Evolutionary conservation across 2,113 vertebrate species (phyloP).

Genomic region (Potamarius usumacintae): DNA sequence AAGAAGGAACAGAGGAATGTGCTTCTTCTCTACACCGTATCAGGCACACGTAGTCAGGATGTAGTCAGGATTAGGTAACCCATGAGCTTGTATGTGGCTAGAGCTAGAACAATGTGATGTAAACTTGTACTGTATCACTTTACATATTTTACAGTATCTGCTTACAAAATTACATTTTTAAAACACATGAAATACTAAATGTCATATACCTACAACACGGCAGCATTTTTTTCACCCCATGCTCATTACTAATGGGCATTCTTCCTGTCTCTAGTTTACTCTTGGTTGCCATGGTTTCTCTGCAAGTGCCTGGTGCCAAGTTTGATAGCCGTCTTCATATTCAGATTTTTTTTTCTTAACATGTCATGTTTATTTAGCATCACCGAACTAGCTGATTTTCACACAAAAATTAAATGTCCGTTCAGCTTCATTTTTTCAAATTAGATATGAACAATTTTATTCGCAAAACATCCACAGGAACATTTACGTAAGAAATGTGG

Average conservation of each 20-base stretch:
- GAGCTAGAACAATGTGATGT: neutral
- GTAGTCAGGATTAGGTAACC: neutral
- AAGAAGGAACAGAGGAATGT: slow-evolving; percentile 8
- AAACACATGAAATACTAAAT: neutral
- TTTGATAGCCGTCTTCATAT: neutral
- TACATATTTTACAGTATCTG: neutral
- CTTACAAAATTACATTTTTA: neutral
- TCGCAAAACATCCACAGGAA: neutral
- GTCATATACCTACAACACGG: neutral
- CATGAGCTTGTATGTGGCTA: neutral
- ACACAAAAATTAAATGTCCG: neutral
- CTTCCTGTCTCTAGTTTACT: neutral
- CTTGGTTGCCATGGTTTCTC: neutral
- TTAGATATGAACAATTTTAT: neutral
- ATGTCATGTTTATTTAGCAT: neutral
- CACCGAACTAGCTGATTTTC: neutral
- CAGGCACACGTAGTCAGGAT: slow-evolving; percentile 6
- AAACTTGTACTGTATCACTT: neutral
- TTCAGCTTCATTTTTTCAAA: neutral
- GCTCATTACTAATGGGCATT: neutral
- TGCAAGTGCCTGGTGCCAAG: neutral
- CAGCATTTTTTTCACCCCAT: neutral
- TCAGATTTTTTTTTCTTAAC: neutral
- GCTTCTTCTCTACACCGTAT: slow-evolving; percentile 18
- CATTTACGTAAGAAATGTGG: neutral